Percentiles rank a stretch among this genome's conserved stretches.
Evolutionary conservation across 2,113 vertebrate genomes (phyloP).

Genomic region (Pterocles burchelli): DNA sequence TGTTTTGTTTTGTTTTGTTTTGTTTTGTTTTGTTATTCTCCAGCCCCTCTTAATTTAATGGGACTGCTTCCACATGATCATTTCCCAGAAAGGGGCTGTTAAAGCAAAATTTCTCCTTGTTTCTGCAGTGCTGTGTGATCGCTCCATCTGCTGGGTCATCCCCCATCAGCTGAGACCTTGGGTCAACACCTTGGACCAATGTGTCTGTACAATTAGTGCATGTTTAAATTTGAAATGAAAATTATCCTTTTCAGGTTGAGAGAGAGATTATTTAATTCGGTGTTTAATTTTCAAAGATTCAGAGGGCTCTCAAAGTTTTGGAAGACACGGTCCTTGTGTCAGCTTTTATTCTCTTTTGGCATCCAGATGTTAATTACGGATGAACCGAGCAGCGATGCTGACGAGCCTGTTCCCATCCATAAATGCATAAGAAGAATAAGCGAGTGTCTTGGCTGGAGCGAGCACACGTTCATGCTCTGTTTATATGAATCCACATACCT

Average conservation of each 20-base stretch:
- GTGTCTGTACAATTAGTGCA: neutral
- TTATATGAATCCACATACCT: neutral
- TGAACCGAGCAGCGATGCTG: fast-evolving
- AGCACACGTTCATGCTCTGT: neutral
- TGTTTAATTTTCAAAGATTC: neutral
- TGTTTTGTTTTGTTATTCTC: neutral
- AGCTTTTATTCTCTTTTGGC: slow-evolving; percentile 7
- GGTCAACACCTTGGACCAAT: neutral
- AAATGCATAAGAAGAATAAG: neutral
- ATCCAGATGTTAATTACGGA: slow-evolving; percentile 21
- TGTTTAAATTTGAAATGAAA: neutral
- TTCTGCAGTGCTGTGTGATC: neutral
- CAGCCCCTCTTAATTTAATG: neutral
- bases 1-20: neutral
- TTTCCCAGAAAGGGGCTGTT: neutral
- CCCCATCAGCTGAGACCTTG: neutral
- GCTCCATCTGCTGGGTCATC: neutral
- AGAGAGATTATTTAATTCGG: neutral
- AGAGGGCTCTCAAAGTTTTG: neutral
- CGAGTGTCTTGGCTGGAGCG: neutral
- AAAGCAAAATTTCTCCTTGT: neutral
- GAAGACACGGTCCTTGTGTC: neutral
- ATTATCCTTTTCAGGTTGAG: neutral
- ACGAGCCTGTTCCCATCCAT: neutral
- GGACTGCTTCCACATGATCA: neutral